Evolutionary conservation across 2,113 vertebrate species (phyloP).

Genomic region (Rhinolophus sinicus): DNA sequence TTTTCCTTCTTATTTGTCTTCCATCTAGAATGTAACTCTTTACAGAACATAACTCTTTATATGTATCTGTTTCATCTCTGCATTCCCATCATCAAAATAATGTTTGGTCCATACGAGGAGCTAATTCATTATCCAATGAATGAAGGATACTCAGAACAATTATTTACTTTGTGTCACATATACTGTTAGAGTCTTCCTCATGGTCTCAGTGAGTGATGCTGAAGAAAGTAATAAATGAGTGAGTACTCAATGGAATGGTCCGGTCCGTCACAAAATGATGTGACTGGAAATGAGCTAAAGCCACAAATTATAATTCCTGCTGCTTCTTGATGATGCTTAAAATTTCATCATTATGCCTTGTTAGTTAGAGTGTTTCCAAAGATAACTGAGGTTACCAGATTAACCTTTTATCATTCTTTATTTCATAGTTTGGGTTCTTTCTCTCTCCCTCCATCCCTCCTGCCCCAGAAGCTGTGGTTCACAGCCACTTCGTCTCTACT

Average conservation of each 20-base stretch:
- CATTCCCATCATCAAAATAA: not conserved
- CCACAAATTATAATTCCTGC: not conserved
- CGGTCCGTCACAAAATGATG: not conserved
- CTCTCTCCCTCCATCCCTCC: not conserved
- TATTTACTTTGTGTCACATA: not conserved
- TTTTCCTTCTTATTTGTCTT: not conserved
- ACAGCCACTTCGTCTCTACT: not conserved
- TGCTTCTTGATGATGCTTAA: not conserved
- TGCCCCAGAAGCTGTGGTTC: not conserved
- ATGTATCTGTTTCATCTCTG: not conserved
- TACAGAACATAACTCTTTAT: not conserved
- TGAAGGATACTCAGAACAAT: not conserved
- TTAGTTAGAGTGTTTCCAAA: not conserved
- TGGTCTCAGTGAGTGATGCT: not conserved
- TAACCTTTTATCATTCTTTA: not conserved
- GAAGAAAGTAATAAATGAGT: not conserved
- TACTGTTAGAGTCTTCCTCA: not conserved
- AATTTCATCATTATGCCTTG: not conserved
- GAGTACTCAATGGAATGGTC: not conserved
- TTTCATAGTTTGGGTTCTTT: not conserved
- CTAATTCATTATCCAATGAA: not conserved
- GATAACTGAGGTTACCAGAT: not conserved
- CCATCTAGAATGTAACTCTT: not conserved
- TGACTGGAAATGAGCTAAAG: not conserved
- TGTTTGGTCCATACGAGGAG: not conserved